Evolutionary conservation across 2,113 vertebrate genomes (phyloP).

Genomic region (Sylvilagus bachmani): DNA sequence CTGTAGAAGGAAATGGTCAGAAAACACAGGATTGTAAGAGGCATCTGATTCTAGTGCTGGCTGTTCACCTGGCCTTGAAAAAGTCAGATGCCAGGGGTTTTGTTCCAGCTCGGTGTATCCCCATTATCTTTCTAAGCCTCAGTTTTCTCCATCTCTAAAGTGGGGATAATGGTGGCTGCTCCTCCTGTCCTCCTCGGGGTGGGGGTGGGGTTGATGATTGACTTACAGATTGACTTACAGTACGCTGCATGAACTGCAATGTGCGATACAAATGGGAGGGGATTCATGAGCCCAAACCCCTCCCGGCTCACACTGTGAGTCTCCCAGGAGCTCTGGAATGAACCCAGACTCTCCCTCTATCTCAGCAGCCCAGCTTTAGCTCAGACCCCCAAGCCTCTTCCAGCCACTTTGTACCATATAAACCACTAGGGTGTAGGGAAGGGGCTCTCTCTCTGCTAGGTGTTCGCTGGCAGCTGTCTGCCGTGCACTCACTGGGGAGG

Average conservation of each 20-base stretch:
- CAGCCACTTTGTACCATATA: no score
- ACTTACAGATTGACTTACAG: background rate
- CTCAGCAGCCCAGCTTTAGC: no score
- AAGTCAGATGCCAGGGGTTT: background rate
- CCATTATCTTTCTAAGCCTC: background rate
- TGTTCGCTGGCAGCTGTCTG: no score
- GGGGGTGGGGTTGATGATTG: background rate
- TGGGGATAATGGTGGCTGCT: background rate
- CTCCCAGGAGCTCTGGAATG: no score
- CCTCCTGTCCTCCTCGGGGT: background rate
- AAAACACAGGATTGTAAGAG: no score
- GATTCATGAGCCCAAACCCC: no score
- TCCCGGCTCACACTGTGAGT: no score
- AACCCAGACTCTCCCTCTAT: no score
- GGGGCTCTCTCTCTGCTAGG: no score
- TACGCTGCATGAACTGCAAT: background rate
- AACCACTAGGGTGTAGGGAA: no score
- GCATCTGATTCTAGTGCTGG: background rate
- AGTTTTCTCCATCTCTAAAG: slow-evolving; percentile 30
- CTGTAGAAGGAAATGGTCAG: background rate
- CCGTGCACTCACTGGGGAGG: no score
- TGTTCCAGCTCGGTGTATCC: background rate
- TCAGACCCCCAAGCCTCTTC: no score
- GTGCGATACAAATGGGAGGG: background rate
- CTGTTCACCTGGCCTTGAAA: background rate